phyloP scores from a whole-genome alignment of 2,797 vertebrate species.

The Chiloscyllium punctatum region DNA sequence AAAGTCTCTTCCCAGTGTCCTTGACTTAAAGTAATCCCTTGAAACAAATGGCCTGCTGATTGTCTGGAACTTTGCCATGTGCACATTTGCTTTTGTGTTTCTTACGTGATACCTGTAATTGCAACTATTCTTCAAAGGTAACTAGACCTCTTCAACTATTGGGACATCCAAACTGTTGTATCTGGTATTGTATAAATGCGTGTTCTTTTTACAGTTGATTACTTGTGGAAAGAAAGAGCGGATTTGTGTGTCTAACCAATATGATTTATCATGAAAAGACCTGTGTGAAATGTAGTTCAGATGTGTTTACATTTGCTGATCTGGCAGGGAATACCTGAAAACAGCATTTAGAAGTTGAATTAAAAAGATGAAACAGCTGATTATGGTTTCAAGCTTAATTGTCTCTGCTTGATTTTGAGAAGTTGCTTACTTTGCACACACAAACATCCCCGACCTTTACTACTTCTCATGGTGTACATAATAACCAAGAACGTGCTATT shows the following conservation, averaged over 20 bases:
- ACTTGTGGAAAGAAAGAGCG: constrained; percentile 34
- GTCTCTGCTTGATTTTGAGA: neutral
- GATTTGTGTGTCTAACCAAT: constrained; percentile 46
- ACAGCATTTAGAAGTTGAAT: constrained; percentile 39
- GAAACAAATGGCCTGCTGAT: neutral
- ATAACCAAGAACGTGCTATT: neutral
- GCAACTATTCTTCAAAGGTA: neutral
- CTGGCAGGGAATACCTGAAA: constrained; percentile 47
- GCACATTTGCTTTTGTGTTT: neutral
- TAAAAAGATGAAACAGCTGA: neutral
- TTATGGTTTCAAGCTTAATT: neutral
- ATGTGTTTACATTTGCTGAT: constrained; percentile 44
- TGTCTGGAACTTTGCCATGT: neutral
- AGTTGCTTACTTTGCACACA: neutral
- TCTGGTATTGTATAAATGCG: neutral
- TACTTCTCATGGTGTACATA: neutral
- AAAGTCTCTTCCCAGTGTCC: neutral
- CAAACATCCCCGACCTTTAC: neutral
- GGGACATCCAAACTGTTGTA: neutral
- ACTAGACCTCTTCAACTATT: neutral
- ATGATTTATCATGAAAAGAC: constrained; percentile 55
- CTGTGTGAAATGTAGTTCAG: constrained; percentile 49
- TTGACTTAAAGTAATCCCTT: neutral
- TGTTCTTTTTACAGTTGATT: neutral
- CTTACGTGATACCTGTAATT: neutral